Percentiles rank a stretch among this genome's conserved stretches.
phyloP scores from a whole-genome alignment of 1,140 invertebrate species.

The Portunus trituberculatus region DNA sequence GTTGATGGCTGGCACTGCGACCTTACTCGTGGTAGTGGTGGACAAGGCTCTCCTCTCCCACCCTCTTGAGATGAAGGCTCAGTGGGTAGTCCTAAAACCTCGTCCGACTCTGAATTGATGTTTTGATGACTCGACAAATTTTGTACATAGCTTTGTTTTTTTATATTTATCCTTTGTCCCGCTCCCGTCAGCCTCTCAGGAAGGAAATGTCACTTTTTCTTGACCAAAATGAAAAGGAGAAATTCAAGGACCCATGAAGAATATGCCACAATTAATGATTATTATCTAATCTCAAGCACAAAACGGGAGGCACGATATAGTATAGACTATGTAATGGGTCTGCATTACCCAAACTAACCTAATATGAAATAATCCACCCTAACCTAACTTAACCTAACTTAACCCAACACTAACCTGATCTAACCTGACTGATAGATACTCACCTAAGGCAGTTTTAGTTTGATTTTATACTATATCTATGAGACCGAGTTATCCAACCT shows the following conservation, averaged over 20 bases:
- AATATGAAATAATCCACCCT: too few relatives aligned
- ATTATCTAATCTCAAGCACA: not conserved
- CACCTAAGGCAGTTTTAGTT: too few relatives aligned
- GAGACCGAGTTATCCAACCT: too few relatives aligned
- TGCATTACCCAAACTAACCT: too few relatives aligned
- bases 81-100: constrained; percentile 48
- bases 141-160: constrained; percentile 9
- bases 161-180: not conserved
- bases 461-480: too few relatives aligned
- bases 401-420: too few relatives aligned
- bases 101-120: constrained; percentile 43
- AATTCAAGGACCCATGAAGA: not conserved
- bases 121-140: constrained; percentile 49
- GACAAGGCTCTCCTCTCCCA: not conserved
- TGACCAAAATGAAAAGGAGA: not conserved
- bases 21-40: too few relatives aligned
- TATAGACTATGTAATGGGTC: too few relatives aligned
- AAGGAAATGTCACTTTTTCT: not conserved
- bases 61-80: constrained; percentile 34
- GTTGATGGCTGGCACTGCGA: not conserved
- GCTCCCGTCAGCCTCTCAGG: not conserved
- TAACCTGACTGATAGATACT: too few relatives aligned
- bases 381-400: too few relatives aligned
- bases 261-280: not conserved
- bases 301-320: too few relatives aligned